Percentiles rank a stretch among this genome's conserved stretches.
Conservation (phyloP, 2,888 invertebrate genomes). For the Yponomeuta plumbellus region DNA sequence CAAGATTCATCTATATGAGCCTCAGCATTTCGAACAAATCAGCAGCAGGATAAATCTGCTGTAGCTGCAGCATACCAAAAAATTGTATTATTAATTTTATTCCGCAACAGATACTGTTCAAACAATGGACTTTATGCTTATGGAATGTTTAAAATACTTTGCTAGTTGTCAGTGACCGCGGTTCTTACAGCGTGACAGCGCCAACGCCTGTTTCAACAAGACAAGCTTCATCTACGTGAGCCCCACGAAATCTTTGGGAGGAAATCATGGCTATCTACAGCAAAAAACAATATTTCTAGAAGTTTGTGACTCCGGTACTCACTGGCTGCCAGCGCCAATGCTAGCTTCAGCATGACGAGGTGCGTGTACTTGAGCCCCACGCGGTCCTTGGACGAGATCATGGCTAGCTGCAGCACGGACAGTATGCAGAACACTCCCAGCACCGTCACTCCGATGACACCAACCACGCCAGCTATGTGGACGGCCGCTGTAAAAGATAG, state of each 20-base stretch:
- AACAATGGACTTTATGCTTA: no score
- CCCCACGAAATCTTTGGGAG: slow-evolving; percentile 87
- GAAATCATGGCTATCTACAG: slow-evolving; percentile 92
- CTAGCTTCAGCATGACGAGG: slow-evolving; percentile 86
- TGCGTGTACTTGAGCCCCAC: slow-evolving; percentile 86
- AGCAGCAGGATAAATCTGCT: no score
- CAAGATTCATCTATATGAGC: slow-evolving; percentile 76
- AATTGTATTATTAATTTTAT: no score
- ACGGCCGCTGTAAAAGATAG: slow-evolving; percentile 81
- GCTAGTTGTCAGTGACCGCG: no score
- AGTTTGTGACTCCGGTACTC: slow-evolving; percentile 45
- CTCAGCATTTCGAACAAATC: no score
- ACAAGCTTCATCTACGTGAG: slow-evolving; percentile 82
- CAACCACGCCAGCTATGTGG: slow-evolving; percentile 88
- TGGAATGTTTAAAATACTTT: no score
- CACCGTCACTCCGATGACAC: slow-evolving; percentile 82
- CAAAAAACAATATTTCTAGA: not conserved
- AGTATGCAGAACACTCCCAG: slow-evolving; percentile 87
- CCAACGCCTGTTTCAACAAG: no score
- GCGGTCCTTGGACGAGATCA: slow-evolving; percentile 90
- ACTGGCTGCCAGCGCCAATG: slow-evolving; percentile 87
- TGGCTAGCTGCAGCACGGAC: slow-evolving; percentile 89
- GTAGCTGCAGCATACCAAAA: no score
- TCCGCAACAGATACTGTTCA: no score
- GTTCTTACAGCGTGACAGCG: no score